Percentiles rank a stretch among this genome's conserved stretches.
phyloP scores from a whole-genome alignment of 2,797 vertebrate species.

The Echiichthys vipera region DNA sequence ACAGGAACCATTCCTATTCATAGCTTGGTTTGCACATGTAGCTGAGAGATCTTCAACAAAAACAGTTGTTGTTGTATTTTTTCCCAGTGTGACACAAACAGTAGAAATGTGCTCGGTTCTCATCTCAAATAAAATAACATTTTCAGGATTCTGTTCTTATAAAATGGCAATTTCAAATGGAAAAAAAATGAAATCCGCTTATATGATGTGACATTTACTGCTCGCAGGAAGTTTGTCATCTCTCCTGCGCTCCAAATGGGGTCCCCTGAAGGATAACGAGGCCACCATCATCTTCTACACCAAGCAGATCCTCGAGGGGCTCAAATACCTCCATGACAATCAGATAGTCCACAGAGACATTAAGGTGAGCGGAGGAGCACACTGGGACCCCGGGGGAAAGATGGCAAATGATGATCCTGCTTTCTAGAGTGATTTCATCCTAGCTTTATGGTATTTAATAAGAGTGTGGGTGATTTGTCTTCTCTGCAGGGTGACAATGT shows the following conservation, averaged over 20 bases:
- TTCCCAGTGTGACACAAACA: background rate
- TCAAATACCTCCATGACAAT: constrained; percentile 93
- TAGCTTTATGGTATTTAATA: background rate
- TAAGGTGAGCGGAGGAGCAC: constrained; percentile 81
- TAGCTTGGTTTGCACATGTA: background rate
- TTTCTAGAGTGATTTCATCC: background rate
- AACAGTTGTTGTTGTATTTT: background rate
- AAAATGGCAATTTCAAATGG: background rate
- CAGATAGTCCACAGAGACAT: constrained; percentile 95
- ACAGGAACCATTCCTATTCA: background rate
- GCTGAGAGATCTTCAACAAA: background rate
- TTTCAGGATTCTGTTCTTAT: background rate
- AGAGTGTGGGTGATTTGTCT: background rate
- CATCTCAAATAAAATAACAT: background rate
- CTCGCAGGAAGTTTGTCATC: constrained; percentile 91
- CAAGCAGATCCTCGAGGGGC: constrained; percentile 92
- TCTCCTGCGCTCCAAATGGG: constrained; percentile 93
- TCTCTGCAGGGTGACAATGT: constrained; percentile 92
- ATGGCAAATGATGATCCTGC: background rate
- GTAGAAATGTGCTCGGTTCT: background rate
- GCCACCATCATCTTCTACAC: constrained; percentile 93
- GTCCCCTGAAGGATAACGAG: constrained; percentile 93
- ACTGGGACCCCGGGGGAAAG: background rate
- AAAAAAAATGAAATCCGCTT: background rate
- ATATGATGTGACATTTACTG: background rate